Conservation (phyloP, 2,113 vertebrate species). For the Lepus europaeus region DNA sequence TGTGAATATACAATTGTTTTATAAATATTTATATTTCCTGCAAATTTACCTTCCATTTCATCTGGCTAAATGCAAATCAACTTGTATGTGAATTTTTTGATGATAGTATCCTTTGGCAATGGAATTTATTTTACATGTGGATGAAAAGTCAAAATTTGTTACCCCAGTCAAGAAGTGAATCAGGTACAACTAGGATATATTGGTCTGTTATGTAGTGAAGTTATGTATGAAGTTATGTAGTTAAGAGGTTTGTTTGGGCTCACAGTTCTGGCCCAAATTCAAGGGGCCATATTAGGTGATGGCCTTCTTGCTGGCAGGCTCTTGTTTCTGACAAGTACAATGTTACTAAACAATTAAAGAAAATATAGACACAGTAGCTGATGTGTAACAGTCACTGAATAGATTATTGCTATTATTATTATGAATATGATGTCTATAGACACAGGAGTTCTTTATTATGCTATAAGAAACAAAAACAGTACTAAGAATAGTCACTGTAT, state of each 20-base stretch:
- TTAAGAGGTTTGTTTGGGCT: no score
- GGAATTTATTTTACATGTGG: neutral
- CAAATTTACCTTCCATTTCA: neutral
- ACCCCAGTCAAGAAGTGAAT: neutral
- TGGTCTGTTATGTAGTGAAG: no score
- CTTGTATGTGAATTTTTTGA: no score
- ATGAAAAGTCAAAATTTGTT: neutral
- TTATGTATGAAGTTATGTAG: no score
- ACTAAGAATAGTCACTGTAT: neutral
- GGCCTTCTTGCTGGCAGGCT: neutral
- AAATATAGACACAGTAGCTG: neutral
- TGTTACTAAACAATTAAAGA: neutral
- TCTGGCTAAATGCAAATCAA: neutral
- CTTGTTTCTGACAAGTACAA: neutral
- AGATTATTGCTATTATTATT: neutral
- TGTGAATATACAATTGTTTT: neutral
- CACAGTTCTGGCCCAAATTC: no score
- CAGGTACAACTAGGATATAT: neutral
- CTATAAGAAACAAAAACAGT: neutral
- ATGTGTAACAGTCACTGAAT: neutral
- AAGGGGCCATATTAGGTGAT: no score
- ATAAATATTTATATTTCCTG: neutral
- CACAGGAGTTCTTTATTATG: neutral
- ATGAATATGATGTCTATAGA: neutral
- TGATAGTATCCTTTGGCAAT: neutral